Conservation (phyloP, 2,888 invertebrate genomes). For the Baronia brevicornis region DNA sequence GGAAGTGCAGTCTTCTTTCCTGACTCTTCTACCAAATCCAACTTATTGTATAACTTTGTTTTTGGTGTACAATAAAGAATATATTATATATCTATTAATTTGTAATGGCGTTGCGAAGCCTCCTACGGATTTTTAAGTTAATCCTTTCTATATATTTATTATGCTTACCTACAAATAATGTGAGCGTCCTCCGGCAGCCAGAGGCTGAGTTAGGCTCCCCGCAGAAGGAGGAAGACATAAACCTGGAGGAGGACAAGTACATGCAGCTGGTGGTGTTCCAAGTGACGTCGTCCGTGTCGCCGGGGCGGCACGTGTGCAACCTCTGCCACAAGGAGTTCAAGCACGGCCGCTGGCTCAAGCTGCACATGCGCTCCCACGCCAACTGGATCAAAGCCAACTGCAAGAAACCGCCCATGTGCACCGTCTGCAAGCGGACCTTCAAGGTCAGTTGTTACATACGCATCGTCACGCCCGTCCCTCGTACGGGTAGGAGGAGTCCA, state of each 20-base stretch:
- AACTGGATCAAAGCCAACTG: slow-evolving; percentile 81
- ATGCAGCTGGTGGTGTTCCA: slow-evolving; percentile 64
- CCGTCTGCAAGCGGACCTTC: slow-evolving; percentile 76
- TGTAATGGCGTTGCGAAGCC: too few relatives aligned
- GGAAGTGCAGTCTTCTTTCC: too few relatives aligned
- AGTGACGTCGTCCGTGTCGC: slow-evolving; percentile 70
- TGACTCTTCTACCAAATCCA: too few relatives aligned
- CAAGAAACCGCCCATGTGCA: slow-evolving; percentile 78
- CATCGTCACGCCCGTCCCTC: too few relatives aligned
- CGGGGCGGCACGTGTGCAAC: slow-evolving; percentile 77
- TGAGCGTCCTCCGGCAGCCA: slow-evolving; percentile 10
- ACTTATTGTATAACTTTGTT: too few relatives aligned
- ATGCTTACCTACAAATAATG: neutral
- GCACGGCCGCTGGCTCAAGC: slow-evolving; percentile 76
- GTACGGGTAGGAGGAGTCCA: too few relatives aligned
- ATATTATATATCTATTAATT: too few relatives aligned
- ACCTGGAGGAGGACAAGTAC: slow-evolving; percentile 64
- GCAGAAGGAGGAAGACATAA: slow-evolving; percentile 47
- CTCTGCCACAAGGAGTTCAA: slow-evolving; percentile 79
- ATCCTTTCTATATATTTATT: slow-evolving; percentile 2
- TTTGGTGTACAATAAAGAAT: too few relatives aligned
- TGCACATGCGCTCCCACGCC: slow-evolving; percentile 77
- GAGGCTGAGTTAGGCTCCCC: slow-evolving; percentile 12
- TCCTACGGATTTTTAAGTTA: too few relatives aligned
- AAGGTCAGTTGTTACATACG: slow-evolving; percentile 47